phyloP scores from a whole-genome alignment of 2,888 invertebrate genomes.

The Blera fallax region DNA sequence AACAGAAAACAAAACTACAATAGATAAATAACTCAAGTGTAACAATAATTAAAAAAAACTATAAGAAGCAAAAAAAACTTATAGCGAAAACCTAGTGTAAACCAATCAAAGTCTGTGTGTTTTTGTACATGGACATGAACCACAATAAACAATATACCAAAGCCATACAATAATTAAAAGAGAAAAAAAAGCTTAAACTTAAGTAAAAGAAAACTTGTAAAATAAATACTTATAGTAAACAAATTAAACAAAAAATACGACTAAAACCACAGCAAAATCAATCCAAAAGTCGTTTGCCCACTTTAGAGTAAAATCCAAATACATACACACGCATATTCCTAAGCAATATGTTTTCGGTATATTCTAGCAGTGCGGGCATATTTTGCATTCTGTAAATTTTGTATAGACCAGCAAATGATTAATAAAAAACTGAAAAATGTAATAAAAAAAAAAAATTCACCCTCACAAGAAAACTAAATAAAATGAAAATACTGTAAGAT shows the following conservation, averaged over 20 bases:
- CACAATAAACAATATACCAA: conserved; percentile 79
- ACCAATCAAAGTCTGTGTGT: conserved; percentile 76
- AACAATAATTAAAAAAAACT: conserved; percentile 73
- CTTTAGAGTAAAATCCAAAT: not conserved
- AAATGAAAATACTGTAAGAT: conserved; percentile 70
- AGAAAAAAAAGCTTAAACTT: conserved; percentile 48
- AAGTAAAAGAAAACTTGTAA: conserved; percentile 53
- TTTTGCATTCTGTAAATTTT: conserved; percentile 69
- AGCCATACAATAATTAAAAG: conserved; percentile 75
- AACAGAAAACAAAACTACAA: conserved; percentile 46
- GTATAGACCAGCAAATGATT: conserved; percentile 62
- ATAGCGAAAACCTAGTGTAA: conserved; percentile 61
- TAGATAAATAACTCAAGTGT: conserved; percentile 73
- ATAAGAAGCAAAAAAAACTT: conserved; percentile 51
- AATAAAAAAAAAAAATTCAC: conserved; percentile 71
- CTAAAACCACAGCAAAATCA: conserved; percentile 34
- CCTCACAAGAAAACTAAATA: conserved; percentile 70
- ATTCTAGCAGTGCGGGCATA: conserved; percentile 9
- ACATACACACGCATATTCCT: too few species aligned
- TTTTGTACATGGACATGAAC: conserved; percentile 71
- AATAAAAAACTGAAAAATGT: conserved; percentile 24
- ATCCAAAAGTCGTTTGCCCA: conserved; percentile 29
- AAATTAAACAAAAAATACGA: conserved; percentile 33
- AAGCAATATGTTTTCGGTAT: not conserved
- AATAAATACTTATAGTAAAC: conserved; percentile 47